Base-by-base conservation (phyloP, 2,797 vertebrate species). In the Cyclura pinguis region DNA sequence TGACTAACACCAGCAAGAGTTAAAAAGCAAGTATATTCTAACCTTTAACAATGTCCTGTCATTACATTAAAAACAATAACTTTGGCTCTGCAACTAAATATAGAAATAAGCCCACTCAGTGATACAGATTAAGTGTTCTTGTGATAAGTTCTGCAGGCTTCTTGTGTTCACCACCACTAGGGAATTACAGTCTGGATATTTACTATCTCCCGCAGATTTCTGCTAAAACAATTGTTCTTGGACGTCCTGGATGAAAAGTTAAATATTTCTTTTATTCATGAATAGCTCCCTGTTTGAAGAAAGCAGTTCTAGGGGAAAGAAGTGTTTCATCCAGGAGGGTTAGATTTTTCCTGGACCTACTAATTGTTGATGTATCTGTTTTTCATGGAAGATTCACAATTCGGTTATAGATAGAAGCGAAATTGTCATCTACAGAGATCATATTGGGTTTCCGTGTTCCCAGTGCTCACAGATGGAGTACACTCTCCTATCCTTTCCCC, bases 71-170 rank as follows among this genome's bases (percentile, higher is more conserved):
- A 80, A 80, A 67, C 59, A 87, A 4, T 12, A 8, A 62, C 52
- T n/a, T 42, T 29, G 77, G 59, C 35, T 76, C 73, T 42, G 55
- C 24, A 80, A 87, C 86, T 80, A 80, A 78, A 64, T 87, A 87
- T 80, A 87, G 86, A 87, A 87, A 80, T 77, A 64, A 87, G 16
- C 29, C 74, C 10, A 64, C 29, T 73, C 35, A 77, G 38, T 73
- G 69, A 78, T 64, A n/a, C 47, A 73, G 78, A 42, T 69, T 22
- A 29, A 82, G 64, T 32, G n/a, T 72, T 22, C 77, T 81, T 88
- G 64, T n/a, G 35, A 57, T 82, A 24, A 29, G 22, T 82, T 72
- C 35, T 59, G 24, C 78, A 88, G 86, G 5, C 47, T 32, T 50
- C n/a, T 64, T 64, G 74, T 87, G 16, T 62, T 87, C 57, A 24